Base-by-base conservation (phyloP, 1,140 invertebrate species). In the Saccostrea cuccullata region DNA sequence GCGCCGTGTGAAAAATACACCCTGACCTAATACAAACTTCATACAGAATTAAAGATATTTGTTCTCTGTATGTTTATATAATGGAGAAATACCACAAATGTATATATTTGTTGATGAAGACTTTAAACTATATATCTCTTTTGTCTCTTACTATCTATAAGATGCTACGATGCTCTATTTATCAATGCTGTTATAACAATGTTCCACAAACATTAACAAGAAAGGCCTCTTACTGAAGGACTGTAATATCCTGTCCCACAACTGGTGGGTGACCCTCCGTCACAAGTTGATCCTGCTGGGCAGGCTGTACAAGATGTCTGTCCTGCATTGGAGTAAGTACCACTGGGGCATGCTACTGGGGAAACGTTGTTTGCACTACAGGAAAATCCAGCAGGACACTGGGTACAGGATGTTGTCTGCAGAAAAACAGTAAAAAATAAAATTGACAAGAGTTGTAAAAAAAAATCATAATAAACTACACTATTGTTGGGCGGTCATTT, bases 161-260 rank as follows among this genome's bases (percentile, higher is more conserved):
- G 30, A 36, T n/a, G n/a, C n/a, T n/a, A n/a, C n/a, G n/a, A n/a
- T 36, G 30, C 30, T 36, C 30, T 2, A 36, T 36, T 36, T 36
- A 47, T 47, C 47, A 47, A 47, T 47, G 9, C 6, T 9, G 0
- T 47, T 6, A 8, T 3, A 9, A 6, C 6, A 47, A 47, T 47
- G 6, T 47, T 47, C 47, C 30, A 36, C 30, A 0, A 47, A 47
- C 0, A 47, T 6, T 6, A 47, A 47, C 26, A 30, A 82, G 26
- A 13, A 30, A 17, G n/a, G 20, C 60, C 56, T 86, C 90, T 92
- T 89, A 93, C 93, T n/a, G 56, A 56, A 64, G 93, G 90, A 90
- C 93, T 94, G 91, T 94, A 94, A 58, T 91, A 92, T 23, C 94
- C 94, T 64, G 86, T 73, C 12, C 84, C 73, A 90, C 94, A 94